Conservation (phyloP, 30 jellyfish, hydroid and myxozoan species). For the Pelagia noctiluca region DNA sequence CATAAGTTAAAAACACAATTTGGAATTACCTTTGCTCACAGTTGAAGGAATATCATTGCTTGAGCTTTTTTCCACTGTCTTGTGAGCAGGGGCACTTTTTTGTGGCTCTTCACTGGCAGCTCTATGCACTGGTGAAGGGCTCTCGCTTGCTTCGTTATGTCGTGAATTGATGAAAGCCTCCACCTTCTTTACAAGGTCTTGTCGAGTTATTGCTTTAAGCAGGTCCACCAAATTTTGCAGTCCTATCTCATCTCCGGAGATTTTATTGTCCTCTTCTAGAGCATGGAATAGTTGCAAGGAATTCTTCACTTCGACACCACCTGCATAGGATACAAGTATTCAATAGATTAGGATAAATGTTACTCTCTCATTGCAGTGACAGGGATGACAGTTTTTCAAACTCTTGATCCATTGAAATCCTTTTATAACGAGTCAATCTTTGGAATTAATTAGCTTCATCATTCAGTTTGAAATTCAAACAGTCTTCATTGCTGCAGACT, state of each 20-base stretch:
- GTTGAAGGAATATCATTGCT: neutral
- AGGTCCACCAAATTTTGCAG: neutral
- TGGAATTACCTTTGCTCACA: neutral
- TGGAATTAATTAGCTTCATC: neutral
- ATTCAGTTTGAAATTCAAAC: neutral
- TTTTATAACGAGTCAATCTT: neutral
- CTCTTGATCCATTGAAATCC: too few relatives aligned
- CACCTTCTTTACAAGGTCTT: neutral
- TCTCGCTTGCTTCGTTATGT: too few relatives aligned
- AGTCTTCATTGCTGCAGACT: too few relatives aligned
- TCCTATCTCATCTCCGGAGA: constrained; percentile 7
- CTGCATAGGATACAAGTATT: neutral
- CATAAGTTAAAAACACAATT: neutral
- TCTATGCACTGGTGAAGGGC: neutral
- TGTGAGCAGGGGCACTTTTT: neutral
- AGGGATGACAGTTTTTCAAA: neutral
- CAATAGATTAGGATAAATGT: neutral
- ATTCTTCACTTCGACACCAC: neutral
- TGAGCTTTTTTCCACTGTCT: neutral
- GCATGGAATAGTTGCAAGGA: constrained; percentile 6
- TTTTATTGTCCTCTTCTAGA: neutral
- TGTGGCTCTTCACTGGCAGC: neutral
- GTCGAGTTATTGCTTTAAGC: neutral
- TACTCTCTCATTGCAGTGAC: neutral
- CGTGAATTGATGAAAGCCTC: neutral